These are phyloP conservation scores for Rosalia funebris DNA, from an alignment of 2,888 invertebrate species.

Conservation along the genomic window DNA sequence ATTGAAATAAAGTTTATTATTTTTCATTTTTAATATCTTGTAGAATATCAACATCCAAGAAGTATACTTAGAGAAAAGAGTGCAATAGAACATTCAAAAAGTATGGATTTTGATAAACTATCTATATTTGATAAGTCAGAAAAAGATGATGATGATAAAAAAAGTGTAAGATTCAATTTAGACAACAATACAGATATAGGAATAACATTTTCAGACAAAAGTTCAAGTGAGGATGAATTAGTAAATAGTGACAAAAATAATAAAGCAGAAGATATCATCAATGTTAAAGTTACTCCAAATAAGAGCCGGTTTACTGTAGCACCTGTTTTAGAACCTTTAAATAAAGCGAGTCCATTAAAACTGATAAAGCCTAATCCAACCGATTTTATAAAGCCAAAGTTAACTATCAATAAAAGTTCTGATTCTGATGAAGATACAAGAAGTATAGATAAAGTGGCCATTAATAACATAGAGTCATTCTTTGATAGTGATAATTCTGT, in stretches of 20 bases:
- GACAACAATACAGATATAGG: slow-evolving; percentile 64
- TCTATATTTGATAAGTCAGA: slow-evolving; percentile 54
- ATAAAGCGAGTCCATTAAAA: slow-evolving; percentile 55
- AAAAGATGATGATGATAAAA: slow-evolving; percentile 77
- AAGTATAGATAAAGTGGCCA: slow-evolving; percentile 53
- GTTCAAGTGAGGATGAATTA: slow-evolving; percentile 55
- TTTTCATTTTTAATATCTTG: not conserved
- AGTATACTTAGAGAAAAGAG: slow-evolving; percentile 74
- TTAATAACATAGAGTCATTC: slow-evolving; percentile 42
- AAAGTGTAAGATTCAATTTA: slow-evolving; percentile 77
- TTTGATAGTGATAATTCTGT: slow-evolving; percentile 45
- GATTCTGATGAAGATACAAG: slow-evolving; percentile 67
- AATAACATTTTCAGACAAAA: slow-evolving; percentile 61
- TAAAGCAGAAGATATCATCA: slow-evolving; percentile 51
- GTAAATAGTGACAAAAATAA: slow-evolving; percentile 46
- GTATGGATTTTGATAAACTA: slow-evolving; percentile 56
- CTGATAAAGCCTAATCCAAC: slow-evolving; percentile 69
- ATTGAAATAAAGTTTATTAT: too few species aligned
- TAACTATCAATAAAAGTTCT: slow-evolving; percentile 66
- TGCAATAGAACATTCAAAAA: slow-evolving; percentile 56
- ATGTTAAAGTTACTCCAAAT: slow-evolving; percentile 51
- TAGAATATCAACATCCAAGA: slow-evolving; percentile 61
- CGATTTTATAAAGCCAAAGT: slow-evolving; percentile 70
- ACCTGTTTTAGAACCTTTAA: slow-evolving; percentile 50
- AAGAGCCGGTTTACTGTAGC: slow-evolving; percentile 56